These are phyloP conservation scores for Hemibagrus wyckioides DNA, from an alignment of 2,113 vertebrate species.

Conservation along the genomic window DNA sequence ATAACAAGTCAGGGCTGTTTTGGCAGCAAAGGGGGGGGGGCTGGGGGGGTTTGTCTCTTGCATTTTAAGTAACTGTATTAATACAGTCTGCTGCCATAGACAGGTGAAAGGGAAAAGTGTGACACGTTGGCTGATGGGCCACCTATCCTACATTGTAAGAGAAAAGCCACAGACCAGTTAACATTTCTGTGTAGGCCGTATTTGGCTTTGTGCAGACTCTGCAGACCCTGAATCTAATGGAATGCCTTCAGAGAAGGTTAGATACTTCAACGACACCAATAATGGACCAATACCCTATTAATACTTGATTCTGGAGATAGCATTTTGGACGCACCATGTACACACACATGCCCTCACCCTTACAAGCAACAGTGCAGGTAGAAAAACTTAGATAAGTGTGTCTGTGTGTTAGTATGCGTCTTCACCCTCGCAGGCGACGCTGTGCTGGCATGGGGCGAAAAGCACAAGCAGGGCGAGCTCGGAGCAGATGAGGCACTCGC, in stretches of 20 bases:
- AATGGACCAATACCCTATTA: neutral
- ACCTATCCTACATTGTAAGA: neutral
- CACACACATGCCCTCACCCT: no score
- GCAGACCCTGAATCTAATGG: neutral
- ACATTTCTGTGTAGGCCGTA: neutral
- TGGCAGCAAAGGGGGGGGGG: no score
- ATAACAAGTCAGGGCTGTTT: no score
- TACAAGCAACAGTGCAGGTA: neutral
- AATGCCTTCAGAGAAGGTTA: neutral
- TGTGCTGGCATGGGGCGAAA: conserved; percentile 95
- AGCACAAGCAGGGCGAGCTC: conserved; percentile 90
- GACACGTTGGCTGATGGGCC: no score
- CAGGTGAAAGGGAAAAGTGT: neutral
- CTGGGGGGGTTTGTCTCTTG: no score
- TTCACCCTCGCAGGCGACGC: conserved; percentile 93
- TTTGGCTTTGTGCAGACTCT: neutral
- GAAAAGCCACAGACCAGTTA: neutral
- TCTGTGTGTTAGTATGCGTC: neutral
- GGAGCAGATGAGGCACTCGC: conserved; percentile 97
- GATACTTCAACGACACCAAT: neutral
- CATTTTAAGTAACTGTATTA: neutral
- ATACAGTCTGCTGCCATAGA: neutral
- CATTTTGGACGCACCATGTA: neutral
- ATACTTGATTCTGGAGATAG: neutral
- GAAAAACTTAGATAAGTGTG: neutral